phyloP scores from a whole-genome alignment of 37 sponge, comb jelly and placozoan genomes.

The Halisarca cf. caerulea region DNA sequence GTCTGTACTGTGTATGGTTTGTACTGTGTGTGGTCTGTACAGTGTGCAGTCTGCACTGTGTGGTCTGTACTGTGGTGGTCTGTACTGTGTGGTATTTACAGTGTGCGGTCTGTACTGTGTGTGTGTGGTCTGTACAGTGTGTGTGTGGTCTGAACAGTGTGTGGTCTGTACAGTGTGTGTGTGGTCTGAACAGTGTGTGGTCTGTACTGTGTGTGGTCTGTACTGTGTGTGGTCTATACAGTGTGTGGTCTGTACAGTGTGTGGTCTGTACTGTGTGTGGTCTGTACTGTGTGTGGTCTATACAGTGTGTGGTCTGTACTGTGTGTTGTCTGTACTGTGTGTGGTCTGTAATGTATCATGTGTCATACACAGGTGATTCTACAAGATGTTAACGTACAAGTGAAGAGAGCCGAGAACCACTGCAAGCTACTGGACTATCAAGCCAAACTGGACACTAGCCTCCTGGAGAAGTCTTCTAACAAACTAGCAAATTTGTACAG shows the following conservation, averaged over 20 bases:
- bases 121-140: background rate
- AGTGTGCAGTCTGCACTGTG: too few species aligned
- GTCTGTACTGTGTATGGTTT: too few species aligned
- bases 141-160: background rate
- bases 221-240: background rate
- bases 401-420: slow-evolving; percentile 38
- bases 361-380: slow-evolving; percentile 40
- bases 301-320: background rate
- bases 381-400: slow-evolving; percentile 64
- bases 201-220: too few species aligned
- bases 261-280: too few species aligned
- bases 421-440: slow-evolving; percentile 53
- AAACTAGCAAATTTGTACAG: background rate
- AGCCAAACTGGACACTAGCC: slow-evolving; percentile 70
- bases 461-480: slow-evolving; percentile 51
- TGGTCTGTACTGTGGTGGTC: too few species aligned
- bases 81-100: too few species aligned
- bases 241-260: too few species aligned
- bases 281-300: background rate
- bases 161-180: background rate
- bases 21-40: background rate
- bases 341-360: background rate
- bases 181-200: too few species aligned
- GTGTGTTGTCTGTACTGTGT: background rate
- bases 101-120: background rate